Base-by-base conservation (phyloP, 2,888 invertebrate species). In the Melanostoma scalare region DNA sequence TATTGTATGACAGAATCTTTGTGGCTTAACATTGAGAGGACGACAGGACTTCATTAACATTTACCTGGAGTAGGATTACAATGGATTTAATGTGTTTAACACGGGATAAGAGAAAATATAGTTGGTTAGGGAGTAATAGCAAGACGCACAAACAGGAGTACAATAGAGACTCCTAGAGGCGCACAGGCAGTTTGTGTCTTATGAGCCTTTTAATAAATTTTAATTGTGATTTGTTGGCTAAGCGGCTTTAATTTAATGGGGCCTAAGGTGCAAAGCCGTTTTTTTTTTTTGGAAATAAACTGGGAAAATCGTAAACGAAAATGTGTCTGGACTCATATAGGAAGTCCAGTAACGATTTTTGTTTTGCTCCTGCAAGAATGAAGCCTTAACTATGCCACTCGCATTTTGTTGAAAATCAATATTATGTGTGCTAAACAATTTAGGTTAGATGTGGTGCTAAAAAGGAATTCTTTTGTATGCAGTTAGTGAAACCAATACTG, bases 41-140 rank as follows among this genome's bases (percentile, higher is more conserved):
- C 68, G 68, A 74, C 73, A 78, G 73, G 78, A 82, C 78, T 82
- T 82, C 78, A 82, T 82, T 82, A 82, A 82, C 82, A 82, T 82
- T 82, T 82, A 82, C 82, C 82, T 82, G 82, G 63, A 63, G 73
- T 73, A 53, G 82, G 82, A 82, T 82, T 82, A 82, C 69, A 82
- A 82, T 82, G 82, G 82, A 82, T 78, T 74, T 82, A 82, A 82
- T 82, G 82, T 78, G 78, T 82, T 82, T 78, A 82, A 82, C 73
- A 78, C 74, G 73, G 78, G 78, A 82, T 82, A 69, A 78, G 73
- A 58, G 72, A 38, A 48, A 46, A 58, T 48, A 67, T 72, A 73
- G 73, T 73, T 79, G 61, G 67, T 55, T 61, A 38, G 55, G 73
- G 63, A 65, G 56, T 56, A 31, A 56, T 55, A 30, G 46, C 30